A percentile compares a stretch with the other conserved stretches of the same genome.
Evolutionary conservation across 2,888 invertebrate genomes (phyloP).

Genomic region (Drosophila kambysellisi): DNA sequence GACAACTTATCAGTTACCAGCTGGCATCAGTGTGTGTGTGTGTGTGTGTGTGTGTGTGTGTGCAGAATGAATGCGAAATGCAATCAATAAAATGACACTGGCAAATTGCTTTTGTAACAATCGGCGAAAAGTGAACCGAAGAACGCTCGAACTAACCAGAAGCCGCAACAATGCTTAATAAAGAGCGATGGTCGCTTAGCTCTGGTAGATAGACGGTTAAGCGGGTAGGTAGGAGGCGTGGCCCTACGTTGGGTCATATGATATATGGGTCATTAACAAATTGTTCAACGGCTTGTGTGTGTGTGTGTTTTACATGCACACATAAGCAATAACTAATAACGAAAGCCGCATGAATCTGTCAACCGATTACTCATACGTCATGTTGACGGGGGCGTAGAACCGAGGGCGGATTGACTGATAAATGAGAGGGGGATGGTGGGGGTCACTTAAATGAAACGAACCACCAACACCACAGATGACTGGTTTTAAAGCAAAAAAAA

Average conservation of each 20-base stretch:
- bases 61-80: conserved; percentile 49
- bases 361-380: conserved; percentile 58
- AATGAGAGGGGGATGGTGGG: neutral
- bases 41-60: too few relatives aligned
- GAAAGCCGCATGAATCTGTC: conserved; percentile 58
- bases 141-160: conserved; percentile 42
- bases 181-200: conserved; percentile 27
- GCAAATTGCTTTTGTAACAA: conserved; percentile 64
- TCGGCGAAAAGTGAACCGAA: conserved; percentile 36
- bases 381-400: conserved; percentile 26
- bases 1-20: conserved; percentile 21
- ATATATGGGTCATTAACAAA: conserved; percentile 82
- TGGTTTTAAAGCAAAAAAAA: conserved; percentile 2
- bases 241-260: conserved; percentile 49
- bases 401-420: conserved; percentile 1
- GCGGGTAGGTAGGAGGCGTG: conserved; percentile 5
- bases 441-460: conserved; percentile 45
- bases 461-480: conserved; percentile 37
- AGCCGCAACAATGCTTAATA: conserved; percentile 65
- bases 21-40: neutral
- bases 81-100: conserved; percentile 71
- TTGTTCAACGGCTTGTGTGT: conserved; percentile 67
- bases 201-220: neutral
- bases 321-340: conserved; percentile 68
- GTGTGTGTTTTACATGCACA: conserved; percentile 3